Base-by-base conservation (phyloP, 2,888 invertebrate genomes). In the Scaptomyza flava region DNA sequence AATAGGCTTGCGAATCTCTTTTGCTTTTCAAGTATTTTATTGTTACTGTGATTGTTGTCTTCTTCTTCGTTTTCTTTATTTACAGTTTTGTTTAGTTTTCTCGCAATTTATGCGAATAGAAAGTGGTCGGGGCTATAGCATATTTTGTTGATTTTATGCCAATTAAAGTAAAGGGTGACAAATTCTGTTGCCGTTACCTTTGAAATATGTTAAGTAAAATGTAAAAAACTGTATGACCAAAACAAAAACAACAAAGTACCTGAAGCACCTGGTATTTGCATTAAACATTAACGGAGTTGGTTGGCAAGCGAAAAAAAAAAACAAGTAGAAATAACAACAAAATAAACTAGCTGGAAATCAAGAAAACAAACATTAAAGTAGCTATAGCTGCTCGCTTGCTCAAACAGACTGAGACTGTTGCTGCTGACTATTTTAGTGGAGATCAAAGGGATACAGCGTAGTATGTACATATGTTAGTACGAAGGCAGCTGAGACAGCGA, bases 351-450 rank as follows among this genome's bases (percentile, higher is more conserved):
- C 64, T 69, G 71, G 79, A 89, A 73, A 70, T 70, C 53, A 87
- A 81, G 89, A 88, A 87, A 89, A 79, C 77, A 89, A 84, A 77
- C 73, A 84, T 81, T 79, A 77, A 89, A 85, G 52, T 76, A 38
- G 59, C 54, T 71, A 50, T 72, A 38, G 61, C 58, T 76, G 60
- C 54, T 42, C 56, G 69, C 57, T 69, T 61, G 65, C 72, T 57
- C 61, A 66, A 59, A 46, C 41, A 61, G 63, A 54, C 42, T 27
- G 42, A 52, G 47, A 48, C 58, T 34, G 50, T 33, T 34, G 11
- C 33, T 34, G 33, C 33, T 11, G 33, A 23, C 23, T 23, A 23
- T 48, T 42, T 11, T 11, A 17, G 41, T 6, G 9, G 9, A 9
- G n/a, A 50, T 8, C 20, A 41, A 41, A 23, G 31, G 17, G 50